A percentile compares a stretch with the other conserved stretches of the same genome.
Conservation (phyloP, 2,888 invertebrate genomes). For the Gymnosoma rotundatum region DNA sequence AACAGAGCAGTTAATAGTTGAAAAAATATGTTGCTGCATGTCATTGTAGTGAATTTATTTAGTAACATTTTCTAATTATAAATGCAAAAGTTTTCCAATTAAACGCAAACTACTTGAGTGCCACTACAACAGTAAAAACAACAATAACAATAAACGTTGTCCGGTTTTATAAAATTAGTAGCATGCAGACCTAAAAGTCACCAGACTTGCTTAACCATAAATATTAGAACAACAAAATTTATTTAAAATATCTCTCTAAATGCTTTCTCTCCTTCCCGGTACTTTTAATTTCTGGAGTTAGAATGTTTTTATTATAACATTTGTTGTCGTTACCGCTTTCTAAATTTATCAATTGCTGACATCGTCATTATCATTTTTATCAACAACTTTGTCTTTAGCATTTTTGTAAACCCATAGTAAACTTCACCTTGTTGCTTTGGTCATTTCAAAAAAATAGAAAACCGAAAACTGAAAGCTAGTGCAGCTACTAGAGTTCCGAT, state of each 20-base stretch:
- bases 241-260: slow-evolving; percentile 34
- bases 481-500: background rate
- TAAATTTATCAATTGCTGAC: slow-evolving; percentile 31
- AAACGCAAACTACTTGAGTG: slow-evolving; percentile 60
- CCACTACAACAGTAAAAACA: slow-evolving; percentile 36
- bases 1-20: slow-evolving; percentile 9
- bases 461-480: slow-evolving; percentile 1
- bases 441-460: background rate
- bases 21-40: slow-evolving; percentile 42
- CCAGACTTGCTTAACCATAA: slow-evolving; percentile 40
- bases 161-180: no score
- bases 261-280: background rate
- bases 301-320: slow-evolving; percentile 24
- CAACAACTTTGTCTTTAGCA: slow-evolving; percentile 66
- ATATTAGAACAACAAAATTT: slow-evolving; percentile 1
- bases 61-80: slow-evolving; percentile 67
- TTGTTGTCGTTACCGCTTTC: slow-evolving; percentile 18
- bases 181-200: slow-evolving; percentile 36
- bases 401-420: slow-evolving; percentile 29
- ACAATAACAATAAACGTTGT: slow-evolving; percentile 29
- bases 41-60: slow-evolving; percentile 61
- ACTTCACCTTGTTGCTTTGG: slow-evolving; percentile 12
- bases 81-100: slow-evolving; percentile 68
- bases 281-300: background rate
- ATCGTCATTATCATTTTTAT: slow-evolving; percentile 24